phyloP scores from a whole-genome alignment of 2,797 vertebrate genomes.

The Rhincodon typus region DNA sequence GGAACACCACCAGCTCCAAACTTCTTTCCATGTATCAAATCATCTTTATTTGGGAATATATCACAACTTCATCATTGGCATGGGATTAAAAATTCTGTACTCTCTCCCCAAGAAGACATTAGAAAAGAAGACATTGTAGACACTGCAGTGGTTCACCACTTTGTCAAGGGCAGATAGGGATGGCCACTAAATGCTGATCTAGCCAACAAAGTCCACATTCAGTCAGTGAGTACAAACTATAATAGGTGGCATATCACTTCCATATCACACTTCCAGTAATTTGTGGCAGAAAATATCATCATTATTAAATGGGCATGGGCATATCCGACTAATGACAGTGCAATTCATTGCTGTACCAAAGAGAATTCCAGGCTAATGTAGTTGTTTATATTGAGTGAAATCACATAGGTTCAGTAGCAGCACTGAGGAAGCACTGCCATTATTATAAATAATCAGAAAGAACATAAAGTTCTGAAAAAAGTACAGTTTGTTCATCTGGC shows the following conservation, averaged over 20 bases:
- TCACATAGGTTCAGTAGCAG: neutral
- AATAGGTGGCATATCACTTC: neutral
- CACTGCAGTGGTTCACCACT: neutral
- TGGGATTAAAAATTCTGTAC: neutral
- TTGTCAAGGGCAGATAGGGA: neutral
- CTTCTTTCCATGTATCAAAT: too few species aligned
- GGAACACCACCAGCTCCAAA: too few species aligned
- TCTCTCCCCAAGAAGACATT: neutral
- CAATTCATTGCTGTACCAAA: neutral
- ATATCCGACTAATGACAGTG: neutral
- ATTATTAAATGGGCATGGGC: neutral
- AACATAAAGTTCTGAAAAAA: neutral
- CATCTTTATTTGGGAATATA: neutral
- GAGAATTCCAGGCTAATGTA: neutral
- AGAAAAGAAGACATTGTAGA: neutral
- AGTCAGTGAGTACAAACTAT: neutral
- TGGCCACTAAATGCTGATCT: neutral
- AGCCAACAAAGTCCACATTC: neutral
- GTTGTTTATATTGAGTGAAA: neutral
- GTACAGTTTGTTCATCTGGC: neutral
- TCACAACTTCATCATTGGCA: neutral
- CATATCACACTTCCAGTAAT: neutral
- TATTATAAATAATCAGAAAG: neutral
- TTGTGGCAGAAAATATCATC: neutral
- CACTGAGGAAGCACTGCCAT: neutral